A percentile compares a stretch with the other conserved stretches of the same genome.
phyloP scores from a whole-genome alignment of 1,140 invertebrate species.

The Geopemphigus sp. region DNA sequence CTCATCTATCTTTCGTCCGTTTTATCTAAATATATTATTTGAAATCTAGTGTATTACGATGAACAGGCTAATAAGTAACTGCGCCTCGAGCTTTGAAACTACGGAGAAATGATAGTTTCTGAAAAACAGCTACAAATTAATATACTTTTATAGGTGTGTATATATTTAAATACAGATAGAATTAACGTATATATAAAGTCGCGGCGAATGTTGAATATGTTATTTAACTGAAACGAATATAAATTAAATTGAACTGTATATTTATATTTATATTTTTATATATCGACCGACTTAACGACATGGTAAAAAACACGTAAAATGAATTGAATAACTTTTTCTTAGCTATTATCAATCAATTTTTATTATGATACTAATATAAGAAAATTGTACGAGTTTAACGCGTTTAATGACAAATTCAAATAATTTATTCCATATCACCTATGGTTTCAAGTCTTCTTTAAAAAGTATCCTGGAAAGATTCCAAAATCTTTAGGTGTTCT shows the following conservation, averaged over 20 bases:
- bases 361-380: background rate
- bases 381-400: background rate
- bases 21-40: conserved; percentile 7
- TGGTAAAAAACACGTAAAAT: background rate
- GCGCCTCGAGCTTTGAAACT: background rate
- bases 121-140: background rate
- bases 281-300: background rate
- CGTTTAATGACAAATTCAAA: background rate
- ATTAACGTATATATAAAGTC: background rate
- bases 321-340: background rate
- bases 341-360: too few species aligned
- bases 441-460: background rate
- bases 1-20: background rate
- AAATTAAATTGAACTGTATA: background rate
- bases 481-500: background rate
- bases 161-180: background rate
- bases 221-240: background rate
- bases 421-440: background rate
- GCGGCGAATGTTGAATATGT: background rate
- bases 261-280: background rate
- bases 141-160: background rate
- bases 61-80: background rate
- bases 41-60: background rate
- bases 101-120: background rate
- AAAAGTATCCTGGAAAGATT: background rate